phyloP scores from a whole-genome alignment of 2,888 invertebrate species.

The Apantesis nais region DNA sequence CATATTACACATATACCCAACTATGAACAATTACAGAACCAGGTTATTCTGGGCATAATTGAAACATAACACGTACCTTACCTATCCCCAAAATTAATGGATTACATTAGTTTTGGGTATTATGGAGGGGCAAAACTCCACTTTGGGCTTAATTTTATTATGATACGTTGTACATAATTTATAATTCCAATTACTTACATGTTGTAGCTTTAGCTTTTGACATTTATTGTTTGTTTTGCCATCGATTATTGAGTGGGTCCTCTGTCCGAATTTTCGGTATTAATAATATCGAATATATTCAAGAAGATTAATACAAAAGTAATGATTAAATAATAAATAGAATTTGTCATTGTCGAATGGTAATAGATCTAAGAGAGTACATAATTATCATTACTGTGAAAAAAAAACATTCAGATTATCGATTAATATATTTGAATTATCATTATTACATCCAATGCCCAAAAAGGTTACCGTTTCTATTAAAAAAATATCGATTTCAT shows the following conservation, averaged over 20 bases:
- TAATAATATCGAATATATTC: neutral
- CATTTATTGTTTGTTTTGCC: neutral
- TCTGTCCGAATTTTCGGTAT: neutral
- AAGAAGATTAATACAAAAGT: neutral
- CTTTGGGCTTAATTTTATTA: slow-evolving; percentile 17
- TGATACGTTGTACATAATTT: neutral
- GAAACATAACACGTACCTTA: slow-evolving; percentile 38
- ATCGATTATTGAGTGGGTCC: neutral
- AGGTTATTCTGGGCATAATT: slow-evolving; percentile 26
- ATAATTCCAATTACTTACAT: slow-evolving; percentile 1
- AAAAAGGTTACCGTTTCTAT: no score
- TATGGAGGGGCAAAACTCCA: slow-evolving; percentile 19
- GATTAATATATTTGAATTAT: no score
- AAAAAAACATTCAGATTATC: no score
- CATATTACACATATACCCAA: slow-evolving; percentile 12
- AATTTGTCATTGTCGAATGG: neutral
- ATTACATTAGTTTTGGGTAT: slow-evolving; percentile 34
- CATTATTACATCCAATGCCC: no score
- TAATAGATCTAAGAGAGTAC: no score
- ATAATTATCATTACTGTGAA: no score
- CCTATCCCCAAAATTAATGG: slow-evolving; percentile 39
- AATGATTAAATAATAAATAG: neutral
- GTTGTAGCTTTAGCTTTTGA: neutral
- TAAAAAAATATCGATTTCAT: no score
- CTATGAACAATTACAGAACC: slow-evolving; percentile 24